These are phyloP conservation scores for Caenorhabditis virilis DNA, from an alignment of 2,888 invertebrate genomes.

Conservation along the genomic window DNA sequence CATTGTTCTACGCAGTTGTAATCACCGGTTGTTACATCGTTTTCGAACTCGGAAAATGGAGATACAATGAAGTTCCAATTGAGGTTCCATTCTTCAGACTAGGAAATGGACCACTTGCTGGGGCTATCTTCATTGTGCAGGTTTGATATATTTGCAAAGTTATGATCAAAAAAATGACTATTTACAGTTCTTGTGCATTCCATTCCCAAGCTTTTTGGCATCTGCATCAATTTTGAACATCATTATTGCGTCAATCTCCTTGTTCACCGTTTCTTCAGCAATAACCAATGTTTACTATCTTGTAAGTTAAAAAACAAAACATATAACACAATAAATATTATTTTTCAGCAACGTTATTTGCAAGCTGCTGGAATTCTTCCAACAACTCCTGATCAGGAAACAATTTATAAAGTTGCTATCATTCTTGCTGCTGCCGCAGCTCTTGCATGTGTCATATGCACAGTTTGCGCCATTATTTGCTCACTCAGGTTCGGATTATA, in stretches of 20 bases:
- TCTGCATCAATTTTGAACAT: constrained; percentile 60
- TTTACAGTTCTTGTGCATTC: constrained; percentile 53
- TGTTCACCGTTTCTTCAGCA: constrained; percentile 62
- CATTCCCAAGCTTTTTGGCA: constrained; percentile 56
- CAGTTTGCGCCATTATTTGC: constrained; percentile 55
- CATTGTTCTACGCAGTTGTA: constrained; percentile 63
- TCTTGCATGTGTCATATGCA: constrained; percentile 62
- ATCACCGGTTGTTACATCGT: constrained; percentile 66
- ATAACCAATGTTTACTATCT: constrained; percentile 67
- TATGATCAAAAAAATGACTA: background rate
- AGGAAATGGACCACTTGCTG: constrained; percentile 65
- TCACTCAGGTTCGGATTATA: constrained; percentile 47
- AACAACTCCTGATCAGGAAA: constrained; percentile 43
- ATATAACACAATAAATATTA: background rate
- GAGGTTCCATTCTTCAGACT: constrained; percentile 66
- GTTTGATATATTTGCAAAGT: constrained; percentile 14
- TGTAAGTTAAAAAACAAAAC: constrained; percentile 33
- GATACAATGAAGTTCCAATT: constrained; percentile 61
- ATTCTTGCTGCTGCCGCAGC: constrained; percentile 63
- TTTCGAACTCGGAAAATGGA: constrained; percentile 68
- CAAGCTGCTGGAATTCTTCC: constrained; percentile 51
- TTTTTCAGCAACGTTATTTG: constrained; percentile 58
- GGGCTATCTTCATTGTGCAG: constrained; percentile 64
- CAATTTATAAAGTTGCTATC: constrained; percentile 56
- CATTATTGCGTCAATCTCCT: constrained; percentile 61